Percentiles rank a stretch among this genome's conserved stretches.
Conservation (phyloP, 1,140 invertebrate species). For the Ceratosolen fusciceps region DNA sequence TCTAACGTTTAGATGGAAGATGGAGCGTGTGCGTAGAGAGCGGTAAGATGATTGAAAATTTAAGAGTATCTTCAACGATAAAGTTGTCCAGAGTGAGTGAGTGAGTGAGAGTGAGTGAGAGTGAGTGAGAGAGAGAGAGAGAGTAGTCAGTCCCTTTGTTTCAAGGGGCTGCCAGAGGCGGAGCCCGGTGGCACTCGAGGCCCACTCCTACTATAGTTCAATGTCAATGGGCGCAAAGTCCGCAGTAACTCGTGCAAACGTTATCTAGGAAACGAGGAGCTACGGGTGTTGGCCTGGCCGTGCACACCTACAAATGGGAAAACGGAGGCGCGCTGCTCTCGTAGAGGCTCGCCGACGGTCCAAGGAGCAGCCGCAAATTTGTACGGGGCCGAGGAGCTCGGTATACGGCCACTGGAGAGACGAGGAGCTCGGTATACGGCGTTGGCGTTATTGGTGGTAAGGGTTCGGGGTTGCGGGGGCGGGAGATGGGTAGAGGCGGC, state of each 20-base stretch:
- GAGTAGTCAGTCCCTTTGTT: slow-evolving; percentile 40
- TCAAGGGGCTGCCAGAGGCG: neutral
- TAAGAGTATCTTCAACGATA: neutral
- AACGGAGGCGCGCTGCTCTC: no score
- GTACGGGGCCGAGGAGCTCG: slow-evolving; percentile 11
- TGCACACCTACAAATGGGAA: neutral
- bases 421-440: slow-evolving; percentile 5
- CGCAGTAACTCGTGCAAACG: slow-evolving; percentile 46
- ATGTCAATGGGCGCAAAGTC: slow-evolving; percentile 19
- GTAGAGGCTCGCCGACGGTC: neutral
- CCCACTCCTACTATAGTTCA: neutral
- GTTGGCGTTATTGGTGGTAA: no score
- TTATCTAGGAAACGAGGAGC: slow-evolving; percentile 47
- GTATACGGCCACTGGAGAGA: neutral
- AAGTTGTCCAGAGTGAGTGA: slow-evolving; percentile 9
- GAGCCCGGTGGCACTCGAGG: neutral
- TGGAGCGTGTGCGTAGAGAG: neutral
- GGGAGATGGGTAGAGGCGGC: neutral
- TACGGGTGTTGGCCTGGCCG: neutral
- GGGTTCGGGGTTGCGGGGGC: neutral
- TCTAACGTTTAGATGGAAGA: slow-evolving; percentile 6
- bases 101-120: slow-evolving; percentile 32
- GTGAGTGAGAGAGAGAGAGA: slow-evolving; percentile 30
- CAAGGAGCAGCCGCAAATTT: slow-evolving; percentile 19
- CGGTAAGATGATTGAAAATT: slow-evolving; percentile 35